Percentiles rank a stretch among this genome's conserved stretches.
phyloP scores from a whole-genome alignment of 2,888 invertebrate species.

The Eucriotettix oculatus region DNA sequence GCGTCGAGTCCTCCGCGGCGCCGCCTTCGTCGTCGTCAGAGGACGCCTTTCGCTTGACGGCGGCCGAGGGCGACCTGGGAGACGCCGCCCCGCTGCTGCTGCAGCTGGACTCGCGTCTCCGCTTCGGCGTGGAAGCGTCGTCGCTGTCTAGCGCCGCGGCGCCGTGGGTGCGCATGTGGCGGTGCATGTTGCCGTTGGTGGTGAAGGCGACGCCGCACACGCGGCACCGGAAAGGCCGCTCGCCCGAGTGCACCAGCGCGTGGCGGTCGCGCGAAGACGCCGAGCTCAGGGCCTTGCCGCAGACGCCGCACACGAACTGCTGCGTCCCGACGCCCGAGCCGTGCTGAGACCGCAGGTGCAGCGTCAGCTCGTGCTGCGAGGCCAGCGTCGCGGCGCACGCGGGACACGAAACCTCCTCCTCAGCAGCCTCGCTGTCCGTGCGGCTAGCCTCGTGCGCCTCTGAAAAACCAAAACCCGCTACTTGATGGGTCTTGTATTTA shows the following conservation, averaged over 20 bases:
- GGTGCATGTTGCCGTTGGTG: conserved; percentile 73
- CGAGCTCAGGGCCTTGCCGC: conserved; percentile 53
- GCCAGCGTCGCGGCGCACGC: conserved; percentile 43
- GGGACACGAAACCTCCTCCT: conserved; percentile 36
- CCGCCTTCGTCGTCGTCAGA: too few relatives aligned
- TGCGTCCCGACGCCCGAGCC: not conserved
- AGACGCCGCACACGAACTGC: conserved; percentile 42
- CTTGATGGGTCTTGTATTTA: not conserved
- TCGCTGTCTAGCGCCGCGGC: not conserved
- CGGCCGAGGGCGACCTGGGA: not conserved
- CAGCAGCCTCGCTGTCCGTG: conserved; percentile 19
- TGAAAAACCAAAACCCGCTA: not conserved
- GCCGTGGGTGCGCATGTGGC: conserved; percentile 60
- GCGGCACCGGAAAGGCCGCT: conserved; percentile 63
- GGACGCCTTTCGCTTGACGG: not conserved
- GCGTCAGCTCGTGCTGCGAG: conserved; percentile 48
- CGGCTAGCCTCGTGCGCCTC: not conserved
- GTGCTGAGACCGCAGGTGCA: conserved; percentile 36
- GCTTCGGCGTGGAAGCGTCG: conserved; percentile 5
- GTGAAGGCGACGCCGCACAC: conserved; percentile 67
- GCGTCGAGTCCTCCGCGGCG: too few relatives aligned
- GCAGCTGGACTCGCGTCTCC: conserved; percentile 15
- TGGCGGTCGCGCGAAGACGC: conserved; percentile 65
- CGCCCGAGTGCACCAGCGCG: conserved; percentile 63
- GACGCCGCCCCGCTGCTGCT: conserved; percentile 2